Conservation (phyloP, 2,797 vertebrate species). For the Poeciliopsis turneri region DNA sequence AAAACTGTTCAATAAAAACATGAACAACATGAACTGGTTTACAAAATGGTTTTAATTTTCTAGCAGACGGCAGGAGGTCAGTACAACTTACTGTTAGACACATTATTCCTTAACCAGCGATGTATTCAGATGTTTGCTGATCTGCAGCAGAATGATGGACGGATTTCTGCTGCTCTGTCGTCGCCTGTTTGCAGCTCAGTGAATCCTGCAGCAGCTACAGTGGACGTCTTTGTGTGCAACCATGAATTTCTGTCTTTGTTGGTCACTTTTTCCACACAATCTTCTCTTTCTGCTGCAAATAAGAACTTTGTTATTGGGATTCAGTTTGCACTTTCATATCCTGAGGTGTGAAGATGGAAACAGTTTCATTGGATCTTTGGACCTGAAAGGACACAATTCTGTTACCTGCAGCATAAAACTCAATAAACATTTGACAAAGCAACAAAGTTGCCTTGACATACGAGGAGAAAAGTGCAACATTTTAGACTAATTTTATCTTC, state of each 20-base stretch:
- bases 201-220: neutral
- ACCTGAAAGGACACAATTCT: neutral
- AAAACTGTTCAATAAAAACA: neutral
- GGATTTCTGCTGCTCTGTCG: neutral
- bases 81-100: neutral
- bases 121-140: neutral
- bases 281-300: slow-evolving; percentile 22
- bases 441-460: too few relatives aligned
- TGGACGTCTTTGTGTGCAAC: neutral
- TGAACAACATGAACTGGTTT: neutral
- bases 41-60: neutral
- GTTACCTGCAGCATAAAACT: neutral
- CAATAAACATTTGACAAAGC: neutral
- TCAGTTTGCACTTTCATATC: neutral
- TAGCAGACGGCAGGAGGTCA: neutral
- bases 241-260: neutral
- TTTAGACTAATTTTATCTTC: neutral
- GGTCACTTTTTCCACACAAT: slow-evolving; percentile 1
- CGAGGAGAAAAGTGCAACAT: neutral
- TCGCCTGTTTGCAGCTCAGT: neutral
- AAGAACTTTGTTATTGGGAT: slow-evolving; percentile 41
- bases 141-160: neutral
- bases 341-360: neutral
- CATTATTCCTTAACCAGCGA: neutral
- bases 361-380: neutral